Evolutionary conservation across 2,888 invertebrate species (phyloP).

Genomic region (Papilio demoleus): DNA sequence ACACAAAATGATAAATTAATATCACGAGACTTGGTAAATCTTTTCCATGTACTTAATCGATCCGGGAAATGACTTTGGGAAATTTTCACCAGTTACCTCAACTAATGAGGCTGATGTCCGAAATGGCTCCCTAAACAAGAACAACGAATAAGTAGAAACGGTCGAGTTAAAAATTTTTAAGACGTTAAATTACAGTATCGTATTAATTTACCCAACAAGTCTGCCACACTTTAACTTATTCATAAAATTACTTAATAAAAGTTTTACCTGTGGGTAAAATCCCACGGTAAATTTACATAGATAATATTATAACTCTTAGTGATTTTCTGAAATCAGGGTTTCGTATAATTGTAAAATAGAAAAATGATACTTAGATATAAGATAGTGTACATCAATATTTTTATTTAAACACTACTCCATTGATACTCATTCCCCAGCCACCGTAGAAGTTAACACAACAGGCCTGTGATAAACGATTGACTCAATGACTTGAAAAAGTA

Average conservation of each 20-base stretch:
- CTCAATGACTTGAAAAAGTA: slow-evolving; percentile 82
- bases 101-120: slow-evolving; percentile 79
- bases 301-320: too few relatives aligned
- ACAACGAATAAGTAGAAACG: slow-evolving; percentile 56
- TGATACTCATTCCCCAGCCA: slow-evolving; percentile 51
- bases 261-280: too few relatives aligned
- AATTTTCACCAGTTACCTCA: slow-evolving; percentile 78
- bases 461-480: slow-evolving; percentile 82
- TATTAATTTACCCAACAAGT: too few relatives aligned
- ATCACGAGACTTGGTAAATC: slow-evolving; percentile 54
- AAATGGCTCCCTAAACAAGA: slow-evolving; percentile 71
- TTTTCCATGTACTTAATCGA: slow-evolving; percentile 58
- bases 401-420: slow-evolving; percentile 51
- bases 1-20: slow-evolving; percentile 40
- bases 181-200: too few relatives aligned
- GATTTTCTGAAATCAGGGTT: too few relatives aligned
- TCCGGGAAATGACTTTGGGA: slow-evolving; percentile 71
- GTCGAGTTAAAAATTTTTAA: background rate
- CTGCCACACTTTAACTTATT: too few relatives aligned
- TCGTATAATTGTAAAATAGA: too few relatives aligned
- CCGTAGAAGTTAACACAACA: slow-evolving; percentile 80
- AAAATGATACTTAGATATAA: too few relatives aligned
- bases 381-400: slow-evolving; percentile 26
- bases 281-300: too few relatives aligned
- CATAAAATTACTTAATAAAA: too few relatives aligned